These are phyloP conservation scores for Phoebastria nigripes DNA, from an alignment of 2,797 vertebrate genomes.

Conservation along the genomic window DNA sequence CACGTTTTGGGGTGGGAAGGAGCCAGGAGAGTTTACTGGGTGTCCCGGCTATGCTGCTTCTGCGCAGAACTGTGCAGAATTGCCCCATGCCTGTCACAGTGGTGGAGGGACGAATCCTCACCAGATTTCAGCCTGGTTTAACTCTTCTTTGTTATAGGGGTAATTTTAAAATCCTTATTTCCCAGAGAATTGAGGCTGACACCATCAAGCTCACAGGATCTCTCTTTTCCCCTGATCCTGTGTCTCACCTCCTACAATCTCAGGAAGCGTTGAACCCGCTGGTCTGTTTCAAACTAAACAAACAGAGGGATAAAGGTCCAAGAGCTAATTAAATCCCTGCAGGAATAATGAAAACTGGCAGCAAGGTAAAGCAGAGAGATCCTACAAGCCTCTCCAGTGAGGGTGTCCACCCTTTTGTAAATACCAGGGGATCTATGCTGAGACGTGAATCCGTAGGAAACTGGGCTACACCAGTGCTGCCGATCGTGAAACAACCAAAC, in stretches of 20 bases:
- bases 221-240: neutral
- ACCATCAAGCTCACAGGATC: neutral
- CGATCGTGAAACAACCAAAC: fast-evolving
- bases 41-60: neutral
- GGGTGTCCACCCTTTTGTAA: neutral
- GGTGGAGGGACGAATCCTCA: neutral
- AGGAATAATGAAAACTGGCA: neutral
- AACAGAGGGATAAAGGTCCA: neutral
- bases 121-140: neutral
- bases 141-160: neutral
- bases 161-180: neutral
- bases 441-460: neutral
- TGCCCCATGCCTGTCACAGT: neutral
- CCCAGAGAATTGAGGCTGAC: neutral
- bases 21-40: neutral
- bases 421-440: fast-evolving
- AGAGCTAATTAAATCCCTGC: neutral
- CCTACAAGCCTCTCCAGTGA: neutral
- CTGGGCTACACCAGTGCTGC: neutral
- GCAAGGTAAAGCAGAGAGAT: neutral
- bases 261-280: neutral
- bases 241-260: neutral
- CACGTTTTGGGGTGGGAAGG: neutral
- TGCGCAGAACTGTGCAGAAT: neutral
- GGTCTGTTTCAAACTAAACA: neutral